Percentiles rank a stretch among this genome's conserved stretches.
phyloP scores from a whole-genome alignment of 2,888 invertebrate species.

The Plemyria rubiginata region DNA sequence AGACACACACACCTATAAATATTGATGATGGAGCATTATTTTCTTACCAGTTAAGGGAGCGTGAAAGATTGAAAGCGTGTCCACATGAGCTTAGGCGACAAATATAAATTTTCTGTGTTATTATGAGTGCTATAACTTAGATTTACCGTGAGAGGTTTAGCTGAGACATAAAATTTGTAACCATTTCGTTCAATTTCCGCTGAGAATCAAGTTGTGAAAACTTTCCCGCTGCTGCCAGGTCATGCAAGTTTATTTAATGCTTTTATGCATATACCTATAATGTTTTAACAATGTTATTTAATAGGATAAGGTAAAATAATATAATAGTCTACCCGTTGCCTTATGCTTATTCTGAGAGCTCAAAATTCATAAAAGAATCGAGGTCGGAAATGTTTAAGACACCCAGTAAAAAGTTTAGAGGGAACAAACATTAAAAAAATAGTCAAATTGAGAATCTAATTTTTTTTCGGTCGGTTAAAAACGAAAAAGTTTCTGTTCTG shows the following conservation, averaged over 20 bases:
- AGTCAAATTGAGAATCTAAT: too few species aligned
- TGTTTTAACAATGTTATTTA: too few species aligned
- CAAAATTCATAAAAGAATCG: too few species aligned
- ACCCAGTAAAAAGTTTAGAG: too few species aligned
- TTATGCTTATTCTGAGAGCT: too few species aligned
- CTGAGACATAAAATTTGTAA: slow-evolving; percentile 41
- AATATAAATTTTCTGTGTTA: slow-evolving; percentile 42
- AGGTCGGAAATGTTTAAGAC: too few species aligned
- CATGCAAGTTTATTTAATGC: slow-evolving; percentile 1
- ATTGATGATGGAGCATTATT: slow-evolving; percentile 35
- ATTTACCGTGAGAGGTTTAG: slow-evolving; percentile 40
- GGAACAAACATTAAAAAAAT: too few species aligned
- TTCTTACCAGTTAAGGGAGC: slow-evolving; percentile 34
- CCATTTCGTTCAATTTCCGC: slow-evolving; percentile 38
- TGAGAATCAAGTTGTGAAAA: slow-evolving; percentile 35
- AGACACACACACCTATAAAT: slow-evolving; percentile 29
- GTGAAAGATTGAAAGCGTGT: slow-evolving; percentile 41
- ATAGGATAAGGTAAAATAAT: too few species aligned
- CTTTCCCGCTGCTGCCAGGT: slow-evolving; percentile 26
- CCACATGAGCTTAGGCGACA: slow-evolving; percentile 35
- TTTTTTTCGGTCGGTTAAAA: too few species aligned
- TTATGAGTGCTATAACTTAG: slow-evolving; percentile 36
- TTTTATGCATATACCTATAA: too few species aligned
- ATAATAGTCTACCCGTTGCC: too few species aligned
- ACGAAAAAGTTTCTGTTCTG: too few species aligned